Conservation (phyloP, 2,113 vertebrate species). For the Myocastor coypus region DNA sequence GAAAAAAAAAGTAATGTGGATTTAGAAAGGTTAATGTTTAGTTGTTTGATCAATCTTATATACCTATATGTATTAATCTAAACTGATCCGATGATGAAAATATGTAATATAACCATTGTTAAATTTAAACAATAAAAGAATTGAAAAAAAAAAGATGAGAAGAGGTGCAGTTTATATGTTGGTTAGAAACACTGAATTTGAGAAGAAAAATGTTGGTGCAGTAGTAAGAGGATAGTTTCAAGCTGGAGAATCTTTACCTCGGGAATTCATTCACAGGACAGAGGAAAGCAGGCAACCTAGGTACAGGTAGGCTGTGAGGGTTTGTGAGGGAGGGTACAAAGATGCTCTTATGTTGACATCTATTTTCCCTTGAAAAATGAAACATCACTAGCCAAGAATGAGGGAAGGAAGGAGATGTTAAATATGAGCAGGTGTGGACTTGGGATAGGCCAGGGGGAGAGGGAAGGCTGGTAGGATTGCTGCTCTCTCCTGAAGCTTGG, state of each 20-base stretch:
- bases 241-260: neutral
- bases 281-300: neutral
- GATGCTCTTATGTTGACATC: neutral
- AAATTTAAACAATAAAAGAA: too few species aligned
- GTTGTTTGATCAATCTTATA: too few species aligned
- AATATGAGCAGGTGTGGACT: neutral
- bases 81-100: too few species aligned
- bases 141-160: neutral
- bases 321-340: neutral
- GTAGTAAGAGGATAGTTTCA: neutral
- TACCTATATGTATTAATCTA: too few species aligned
- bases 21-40: too few species aligned
- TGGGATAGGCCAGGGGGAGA: neutral
- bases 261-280: neutral
- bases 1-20: too few species aligned
- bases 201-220: neutral
- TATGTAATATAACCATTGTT: too few species aligned
- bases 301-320: neutral
- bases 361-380: neutral
- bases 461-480: neutral
- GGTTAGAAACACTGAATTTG: neutral
- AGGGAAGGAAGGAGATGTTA: neutral
- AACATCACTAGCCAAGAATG: neutral
- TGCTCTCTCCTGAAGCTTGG: neutral
- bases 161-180: neutral